A percentile compares a stretch with the other conserved stretches of the same genome.
Conservation (phyloP, 2,888 invertebrate species). For the Xestia sexstrigata region DNA sequence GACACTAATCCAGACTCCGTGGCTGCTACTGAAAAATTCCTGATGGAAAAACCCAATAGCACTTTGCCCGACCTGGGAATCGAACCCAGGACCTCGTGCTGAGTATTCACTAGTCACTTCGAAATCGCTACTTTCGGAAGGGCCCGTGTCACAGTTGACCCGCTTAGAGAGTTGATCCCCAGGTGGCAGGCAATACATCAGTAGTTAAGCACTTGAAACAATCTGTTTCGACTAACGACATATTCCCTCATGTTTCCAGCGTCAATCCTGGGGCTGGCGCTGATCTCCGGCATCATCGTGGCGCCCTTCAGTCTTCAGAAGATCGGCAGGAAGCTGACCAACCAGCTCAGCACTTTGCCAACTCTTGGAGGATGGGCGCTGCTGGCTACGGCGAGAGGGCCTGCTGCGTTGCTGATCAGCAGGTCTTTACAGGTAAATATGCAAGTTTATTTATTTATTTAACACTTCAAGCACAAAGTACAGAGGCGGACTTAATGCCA, state of each 20-base stretch:
- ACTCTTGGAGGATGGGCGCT: constrained; percentile 90
- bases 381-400: constrained; percentile 86
- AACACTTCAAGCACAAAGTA: no score
- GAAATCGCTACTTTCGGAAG: background rate
- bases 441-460: no score
- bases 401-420: constrained; percentile 79
- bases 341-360: constrained; percentile 89
- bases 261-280: constrained; percentile 90
- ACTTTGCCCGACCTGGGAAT: no score
- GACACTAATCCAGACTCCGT: no score
- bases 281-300: constrained; percentile 90
- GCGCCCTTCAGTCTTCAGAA: constrained; percentile 90
- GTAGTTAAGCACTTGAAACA: background rate
- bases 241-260: constrained; percentile 81
- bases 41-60: no score
- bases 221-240: background rate
- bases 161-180: no score
- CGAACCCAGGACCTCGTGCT: no score
- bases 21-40: no score
- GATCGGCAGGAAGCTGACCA: constrained; percentile 90
- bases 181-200: no score
- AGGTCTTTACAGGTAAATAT: constrained; percentile 79
- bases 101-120: background rate
- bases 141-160: no score
- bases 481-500: no score